A percentile compares a stretch with the other conserved stretches of the same genome.
phyloP scores from a whole-genome alignment of 2,113 vertebrate genomes.

The Gallinago jamesoni region DNA sequence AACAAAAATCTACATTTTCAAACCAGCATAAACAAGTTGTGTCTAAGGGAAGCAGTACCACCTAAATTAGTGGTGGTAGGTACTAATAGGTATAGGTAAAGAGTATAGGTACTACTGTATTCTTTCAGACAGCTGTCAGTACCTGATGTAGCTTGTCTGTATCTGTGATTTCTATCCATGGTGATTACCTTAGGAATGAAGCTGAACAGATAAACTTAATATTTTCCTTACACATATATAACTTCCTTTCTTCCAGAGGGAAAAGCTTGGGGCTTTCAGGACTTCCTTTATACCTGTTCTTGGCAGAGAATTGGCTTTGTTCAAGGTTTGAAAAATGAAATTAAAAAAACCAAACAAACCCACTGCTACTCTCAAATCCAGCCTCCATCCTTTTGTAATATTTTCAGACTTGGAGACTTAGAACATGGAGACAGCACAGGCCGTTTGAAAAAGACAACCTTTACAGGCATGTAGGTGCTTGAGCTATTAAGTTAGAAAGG shows the following conservation, averaged over 20 bases:
- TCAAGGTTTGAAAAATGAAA: neutral
- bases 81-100: no score
- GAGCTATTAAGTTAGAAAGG: neutral
- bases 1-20: neutral
- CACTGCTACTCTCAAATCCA: neutral
- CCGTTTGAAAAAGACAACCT: neutral
- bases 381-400: neutral
- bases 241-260: neutral
- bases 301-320: neutral
- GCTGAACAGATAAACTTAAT: neutral
- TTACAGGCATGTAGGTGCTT: neutral
- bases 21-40: neutral
- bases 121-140: neutral
- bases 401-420: neutral
- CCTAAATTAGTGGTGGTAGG: neutral
- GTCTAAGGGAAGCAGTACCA: neutral
- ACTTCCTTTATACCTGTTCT: neutral
- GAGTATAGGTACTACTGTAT: neutral
- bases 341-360: neutral
- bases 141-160: neutral
- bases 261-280: neutral
- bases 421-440: rapidly evolving
- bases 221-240: neutral
- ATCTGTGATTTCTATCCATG: neutral
- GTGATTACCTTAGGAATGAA: neutral